Conservation (phyloP, 2,888 invertebrate species). For the Habrosyne pyritoides region DNA sequence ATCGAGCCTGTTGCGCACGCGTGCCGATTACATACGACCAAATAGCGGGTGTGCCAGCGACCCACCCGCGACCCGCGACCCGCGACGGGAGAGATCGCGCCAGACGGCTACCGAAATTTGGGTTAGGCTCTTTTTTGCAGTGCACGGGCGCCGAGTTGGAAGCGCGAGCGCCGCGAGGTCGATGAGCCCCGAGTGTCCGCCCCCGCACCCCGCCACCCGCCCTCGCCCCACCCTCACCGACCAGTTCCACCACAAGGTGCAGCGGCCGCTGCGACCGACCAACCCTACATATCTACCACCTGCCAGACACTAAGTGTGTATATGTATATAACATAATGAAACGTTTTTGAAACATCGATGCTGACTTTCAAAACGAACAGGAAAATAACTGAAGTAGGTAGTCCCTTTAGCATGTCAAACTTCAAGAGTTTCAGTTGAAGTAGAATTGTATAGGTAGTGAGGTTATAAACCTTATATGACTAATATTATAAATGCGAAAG, state of each 20-base stretch:
- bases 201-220: conserved; percentile 40
- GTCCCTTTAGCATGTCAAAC: neutral
- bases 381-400: neutral
- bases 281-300: conserved; percentile 80
- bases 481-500: too few relatives aligned
- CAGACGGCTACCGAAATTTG: conserved; percentile 80
- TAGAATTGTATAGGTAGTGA: too few relatives aligned
- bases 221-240: conserved; percentile 52
- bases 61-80: conserved; percentile 45
- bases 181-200: conserved; percentile 59
- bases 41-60: conserved; percentile 30
- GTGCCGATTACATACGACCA: conserved; percentile 61
- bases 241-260: conserved; percentile 80
- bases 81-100: conserved; percentile 63
- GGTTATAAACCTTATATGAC: neutral
- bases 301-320: conserved; percentile 75
- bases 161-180: conserved; percentile 65
- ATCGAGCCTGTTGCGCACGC: conserved; percentile 48
- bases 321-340: conserved; percentile 53
- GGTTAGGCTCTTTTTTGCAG: conserved; percentile 75
- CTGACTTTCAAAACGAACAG: conserved; percentile 40
- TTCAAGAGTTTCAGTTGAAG: too few relatives aligned
- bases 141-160: conserved; percentile 62
- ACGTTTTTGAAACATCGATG: conserved; percentile 39
- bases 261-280: conserved; percentile 71